Evolutionary conservation across 2,113 vertebrate species (phyloP), one percentile per base, ranked within the genome.

Genomic region (Motacilla tschutschensis): DNA sequence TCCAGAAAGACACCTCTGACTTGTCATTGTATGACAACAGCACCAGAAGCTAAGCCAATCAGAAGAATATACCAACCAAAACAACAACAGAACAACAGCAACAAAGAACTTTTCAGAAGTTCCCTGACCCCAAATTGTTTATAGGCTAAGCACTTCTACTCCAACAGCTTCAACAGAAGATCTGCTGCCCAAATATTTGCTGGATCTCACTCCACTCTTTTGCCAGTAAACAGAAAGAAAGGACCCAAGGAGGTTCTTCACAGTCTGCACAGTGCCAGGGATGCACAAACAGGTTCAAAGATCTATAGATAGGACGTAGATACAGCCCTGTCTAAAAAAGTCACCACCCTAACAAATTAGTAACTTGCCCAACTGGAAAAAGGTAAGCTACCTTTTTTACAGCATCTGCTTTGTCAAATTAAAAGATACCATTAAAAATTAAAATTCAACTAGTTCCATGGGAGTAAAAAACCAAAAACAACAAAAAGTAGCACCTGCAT

Each of bases 81-180:
- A 33, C 46, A 62, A 41, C 10, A 95, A 79, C n/a, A 58, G 24
- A 66, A 74, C 47, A 93, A 6, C 79, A 91, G 65, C 82, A 90
- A 83, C 36, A 79, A 77, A 79, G 57, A 77, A 82, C 64, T 73
- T 83, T 77, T 78, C 69, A 90, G 85, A 80, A 77, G 84, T 74
- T 84, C 41, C 36, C 60, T 83, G 72, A 77, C 69, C 75, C 87
- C 55, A 85, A 20, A 75, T 8, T 53, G 35, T 73, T 91, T 83
- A 46, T 57, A 91, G 79, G 13, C 29, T 77, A 88, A 80, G 53
- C 29, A n/a, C 38, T 87, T 50, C 41, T 71, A 57, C 38, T 77
- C 55, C 41, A 79, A 40, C 58, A 67, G 33, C 70, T 67, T 63
- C 14, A 3, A 53, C 5, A 82, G 38, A 51, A 65, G 64, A 54